Evolutionary conservation across 2,113 vertebrate species (phyloP).

Genomic region (Urocolius indicus): DNA sequence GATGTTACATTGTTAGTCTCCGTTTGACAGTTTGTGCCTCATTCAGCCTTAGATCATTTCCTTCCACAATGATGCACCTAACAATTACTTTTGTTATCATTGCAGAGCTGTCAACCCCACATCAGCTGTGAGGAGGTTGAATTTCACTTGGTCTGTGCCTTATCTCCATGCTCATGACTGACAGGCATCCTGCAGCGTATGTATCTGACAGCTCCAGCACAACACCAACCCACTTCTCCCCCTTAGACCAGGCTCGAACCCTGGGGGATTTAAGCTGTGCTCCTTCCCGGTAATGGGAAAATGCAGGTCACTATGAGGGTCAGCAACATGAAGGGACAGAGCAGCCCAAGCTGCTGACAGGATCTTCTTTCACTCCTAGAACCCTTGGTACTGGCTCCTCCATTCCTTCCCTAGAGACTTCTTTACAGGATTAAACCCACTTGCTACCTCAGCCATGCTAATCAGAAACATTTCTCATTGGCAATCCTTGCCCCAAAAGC

Average conservation of each 20-base stretch:
- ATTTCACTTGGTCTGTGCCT: conserved; percentile 36
- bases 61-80: conserved; percentile 45
- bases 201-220: not conserved
- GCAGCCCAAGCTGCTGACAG: not conserved
- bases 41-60: not conserved
- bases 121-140: conserved; percentile 56
- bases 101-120: conserved; percentile 17
- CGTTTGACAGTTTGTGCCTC: not conserved
- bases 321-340: not conserved
- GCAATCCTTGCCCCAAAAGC: not conserved
- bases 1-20: not conserved
- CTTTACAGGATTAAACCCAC: not conserved
- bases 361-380: not conserved
- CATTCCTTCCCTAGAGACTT: not conserved
- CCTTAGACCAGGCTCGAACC: not conserved
- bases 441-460: not conserved
- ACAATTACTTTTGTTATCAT: conserved; percentile 52
- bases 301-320: not conserved
- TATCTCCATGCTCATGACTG: not conserved
- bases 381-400: fast-evolving
- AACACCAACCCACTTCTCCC: not conserved
- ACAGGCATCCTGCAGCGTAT: not conserved
- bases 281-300: not conserved
- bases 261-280: not conserved
- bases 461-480: not conserved